phyloP scores from a whole-genome alignment of 2,113 vertebrate genomes.

The Oreochromis spilurus region DNA sequence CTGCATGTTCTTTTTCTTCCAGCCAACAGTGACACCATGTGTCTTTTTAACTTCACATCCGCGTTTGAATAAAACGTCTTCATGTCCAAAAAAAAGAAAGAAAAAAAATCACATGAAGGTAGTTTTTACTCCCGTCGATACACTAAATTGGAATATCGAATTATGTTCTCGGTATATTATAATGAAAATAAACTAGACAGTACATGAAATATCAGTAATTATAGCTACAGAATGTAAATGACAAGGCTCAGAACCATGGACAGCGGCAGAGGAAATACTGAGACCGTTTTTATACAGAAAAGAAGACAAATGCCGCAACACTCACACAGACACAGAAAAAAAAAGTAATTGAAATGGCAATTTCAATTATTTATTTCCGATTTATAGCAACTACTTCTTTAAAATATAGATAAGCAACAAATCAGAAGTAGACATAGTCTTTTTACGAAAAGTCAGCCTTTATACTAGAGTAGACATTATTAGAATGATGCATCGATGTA shows the following conservation, averaged over 20 bases:
- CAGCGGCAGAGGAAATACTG: background rate
- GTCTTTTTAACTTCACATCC: background rate
- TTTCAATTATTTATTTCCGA: background rate
- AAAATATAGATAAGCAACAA: background rate
- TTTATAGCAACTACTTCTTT: background rate
- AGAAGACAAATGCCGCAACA: accelerated
- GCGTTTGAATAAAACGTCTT: background rate
- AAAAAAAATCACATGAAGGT: background rate
- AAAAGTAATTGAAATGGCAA: background rate
- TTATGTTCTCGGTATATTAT: background rate
- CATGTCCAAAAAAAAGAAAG: background rate
- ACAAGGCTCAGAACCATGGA: background rate
- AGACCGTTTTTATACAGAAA: background rate
- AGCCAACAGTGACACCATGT: background rate
- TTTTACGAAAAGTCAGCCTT: background rate
- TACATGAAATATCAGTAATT: background rate
- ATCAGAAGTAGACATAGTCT: background rate
- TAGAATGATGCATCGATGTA: background rate
- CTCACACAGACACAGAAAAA: background rate
- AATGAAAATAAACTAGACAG: background rate
- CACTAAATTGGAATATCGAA: background rate
- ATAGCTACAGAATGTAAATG: background rate
- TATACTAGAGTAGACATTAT: background rate
- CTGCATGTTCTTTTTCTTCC: background rate
- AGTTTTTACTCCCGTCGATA: background rate